Conservation (phyloP, 2,113 vertebrate species). For the Charadrius vociferus region DNA sequence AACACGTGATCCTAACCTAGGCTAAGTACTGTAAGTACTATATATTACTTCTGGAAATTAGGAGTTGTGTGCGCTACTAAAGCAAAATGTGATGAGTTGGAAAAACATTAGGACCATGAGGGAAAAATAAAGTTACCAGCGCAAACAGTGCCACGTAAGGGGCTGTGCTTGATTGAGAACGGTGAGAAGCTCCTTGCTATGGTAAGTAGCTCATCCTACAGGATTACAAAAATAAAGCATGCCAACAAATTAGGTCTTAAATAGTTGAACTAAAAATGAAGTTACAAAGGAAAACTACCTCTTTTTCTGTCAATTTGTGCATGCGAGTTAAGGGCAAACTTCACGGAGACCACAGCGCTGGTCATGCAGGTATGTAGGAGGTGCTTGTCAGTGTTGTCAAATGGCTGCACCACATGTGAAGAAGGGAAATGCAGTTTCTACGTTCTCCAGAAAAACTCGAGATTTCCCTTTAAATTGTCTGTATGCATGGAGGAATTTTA, state of each 20-base stretch:
- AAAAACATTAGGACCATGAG: not conserved
- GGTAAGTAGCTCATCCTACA: not conserved
- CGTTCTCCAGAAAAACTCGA: not conserved
- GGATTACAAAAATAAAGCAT: not conserved
- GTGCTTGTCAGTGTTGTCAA: not conserved
- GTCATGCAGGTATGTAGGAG: not conserved
- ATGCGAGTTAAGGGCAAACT: rapidly evolving
- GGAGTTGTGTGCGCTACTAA: not conserved
- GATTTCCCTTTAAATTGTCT: not conserved
- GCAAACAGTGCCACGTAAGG: not conserved
- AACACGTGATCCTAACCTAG: not conserved
- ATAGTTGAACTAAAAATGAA: not conserved
- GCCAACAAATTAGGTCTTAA: not conserved
- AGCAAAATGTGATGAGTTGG: not conserved
- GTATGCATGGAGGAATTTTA: not conserved
- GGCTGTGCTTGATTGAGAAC: not conserved
- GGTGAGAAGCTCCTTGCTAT: not conserved
- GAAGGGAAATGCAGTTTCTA: not conserved
- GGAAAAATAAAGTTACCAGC: not conserved
- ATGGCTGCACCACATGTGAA: not conserved
- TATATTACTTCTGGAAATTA: not conserved
- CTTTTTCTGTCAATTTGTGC: not conserved
- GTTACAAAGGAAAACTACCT: not conserved
- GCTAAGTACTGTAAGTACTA: rapidly evolving
- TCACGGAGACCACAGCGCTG: not conserved